Base-by-base conservation (phyloP, 2,113 vertebrate species). In the Apistogramma diplotaenia region DNA sequence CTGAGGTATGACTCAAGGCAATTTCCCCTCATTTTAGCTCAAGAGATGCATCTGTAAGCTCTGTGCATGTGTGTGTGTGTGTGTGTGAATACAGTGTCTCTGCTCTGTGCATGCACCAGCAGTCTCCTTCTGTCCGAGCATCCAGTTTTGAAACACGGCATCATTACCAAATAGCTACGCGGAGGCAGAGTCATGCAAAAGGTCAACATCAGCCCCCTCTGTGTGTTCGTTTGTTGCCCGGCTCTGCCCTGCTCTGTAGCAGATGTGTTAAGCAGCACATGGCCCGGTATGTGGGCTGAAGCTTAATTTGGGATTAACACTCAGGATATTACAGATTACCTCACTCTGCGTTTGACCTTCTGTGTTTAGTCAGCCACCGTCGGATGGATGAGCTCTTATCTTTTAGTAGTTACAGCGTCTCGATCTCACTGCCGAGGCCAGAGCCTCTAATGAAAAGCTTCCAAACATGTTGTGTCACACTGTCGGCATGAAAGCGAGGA, bases 281-380 rank as follows among this genome's bases (percentile, higher is more conserved):
- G 91, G 87, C 87, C 67, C 23, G 51, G 11, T 89, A 83, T 90
- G 86, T 73, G 82, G 75, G 67, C 54, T 56, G 73, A 67, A 70
- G 90, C 80, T 93, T 92, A 86, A 91, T 91, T 90, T 88, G 81
- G 83, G 92, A 91, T 92, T 90, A 92, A 85, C 83, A 81, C 83
- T 81, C 81, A 76, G 86, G 85, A 85, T 83, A 86, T 91, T 83
- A 85, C 85, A 90, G 91, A 92, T 93, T 91, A 90, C 82, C 67
- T 78, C 89, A 77, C 67, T 86, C 85, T n/a, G 60, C 21, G n/a
- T 82, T 78, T 86, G 91, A 93, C 90, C 90, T 86, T 83, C 75
- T 62, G 76, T 35, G 79, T 85, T 83, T 74, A 19, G 76, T 78
- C 86, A 49, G 54, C 57, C 84, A 29, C 57, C n/a, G 35, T 51